Percentiles rank a stretch among this genome's conserved stretches.
Evolutionary conservation across 2,797 vertebrate genomes (phyloP).

Genomic region (Tolypeutes matacus): DNA sequence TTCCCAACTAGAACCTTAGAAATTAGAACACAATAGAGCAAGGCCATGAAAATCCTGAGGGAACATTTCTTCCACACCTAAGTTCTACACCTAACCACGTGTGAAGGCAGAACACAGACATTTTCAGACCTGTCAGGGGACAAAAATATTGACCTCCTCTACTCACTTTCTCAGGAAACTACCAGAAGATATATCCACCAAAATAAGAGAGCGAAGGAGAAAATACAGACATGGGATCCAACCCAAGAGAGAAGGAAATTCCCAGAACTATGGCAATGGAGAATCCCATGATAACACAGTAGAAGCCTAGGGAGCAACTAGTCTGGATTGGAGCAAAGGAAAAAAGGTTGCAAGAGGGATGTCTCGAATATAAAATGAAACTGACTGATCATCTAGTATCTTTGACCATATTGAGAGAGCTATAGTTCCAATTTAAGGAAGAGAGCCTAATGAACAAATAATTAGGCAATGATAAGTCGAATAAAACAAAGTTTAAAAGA

Average conservation of each 20-base stretch:
- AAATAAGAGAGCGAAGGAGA: neutral
- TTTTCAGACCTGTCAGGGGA: slow-evolving; percentile 8
- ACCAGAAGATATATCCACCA: neutral
- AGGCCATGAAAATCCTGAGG: neutral
- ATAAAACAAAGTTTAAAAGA: neutral
- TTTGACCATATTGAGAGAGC: neutral
- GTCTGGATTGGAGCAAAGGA: neutral
- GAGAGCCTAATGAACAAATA: slow-evolving; percentile 11
- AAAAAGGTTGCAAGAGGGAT: neutral
- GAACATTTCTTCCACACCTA: neutral
- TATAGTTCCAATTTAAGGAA: slow-evolving; percentile 13
- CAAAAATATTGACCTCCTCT: slow-evolving; percentile 9
- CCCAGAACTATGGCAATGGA: neutral
- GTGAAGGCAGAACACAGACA: neutral
- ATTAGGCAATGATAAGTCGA: neutral
- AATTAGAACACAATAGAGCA: neutral
- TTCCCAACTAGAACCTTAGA: slow-evolving; percentile 17
- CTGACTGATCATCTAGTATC: neutral
- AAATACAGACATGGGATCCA: neutral
- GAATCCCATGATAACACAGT: neutral
- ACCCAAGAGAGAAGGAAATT: neutral
- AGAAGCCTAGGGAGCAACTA: neutral
- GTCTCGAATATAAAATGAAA: neutral
- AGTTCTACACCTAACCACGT: neutral
- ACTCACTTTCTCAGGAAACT: slow-evolving; percentile 26